These are phyloP conservation scores for Torymus auratus DNA, from an alignment of 2,888 invertebrate species.

Conservation along the genomic window DNA sequence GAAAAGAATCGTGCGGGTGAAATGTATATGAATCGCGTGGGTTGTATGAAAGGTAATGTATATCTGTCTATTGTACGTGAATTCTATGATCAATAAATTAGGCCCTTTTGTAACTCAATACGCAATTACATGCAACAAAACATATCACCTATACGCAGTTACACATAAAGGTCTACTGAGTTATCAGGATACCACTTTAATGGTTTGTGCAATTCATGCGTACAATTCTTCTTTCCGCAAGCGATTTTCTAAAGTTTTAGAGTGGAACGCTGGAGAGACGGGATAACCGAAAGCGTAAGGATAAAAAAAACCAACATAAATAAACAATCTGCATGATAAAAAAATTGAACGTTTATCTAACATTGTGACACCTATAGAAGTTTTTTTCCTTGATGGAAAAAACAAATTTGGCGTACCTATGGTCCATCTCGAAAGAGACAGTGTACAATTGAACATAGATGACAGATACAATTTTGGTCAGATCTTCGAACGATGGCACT, in stretches of 20 bases:
- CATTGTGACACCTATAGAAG: background rate
- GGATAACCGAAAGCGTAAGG: background rate
- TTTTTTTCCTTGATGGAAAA: background rate
- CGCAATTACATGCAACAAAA: no score
- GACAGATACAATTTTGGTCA: background rate
- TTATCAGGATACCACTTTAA: no score
- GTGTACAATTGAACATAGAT: background rate
- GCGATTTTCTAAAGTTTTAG: background rate
- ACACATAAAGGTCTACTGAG: no score
- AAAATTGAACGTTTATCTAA: constrained; percentile 17
- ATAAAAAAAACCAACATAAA: constrained; percentile 9
- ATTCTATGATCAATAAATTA: background rate
- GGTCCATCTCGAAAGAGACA: background rate
- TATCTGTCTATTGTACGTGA: background rate
- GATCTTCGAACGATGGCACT: constrained; percentile 21
- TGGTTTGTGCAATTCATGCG: no score
- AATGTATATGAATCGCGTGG: no score
- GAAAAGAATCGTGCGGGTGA: background rate
- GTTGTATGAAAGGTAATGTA: background rate
- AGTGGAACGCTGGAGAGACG: background rate
- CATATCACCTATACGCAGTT: no score
- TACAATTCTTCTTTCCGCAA: no score
- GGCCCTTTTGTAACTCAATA: no score
- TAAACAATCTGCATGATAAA: constrained; percentile 12
- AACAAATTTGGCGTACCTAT: background rate